Conservation (phyloP, 2,888 invertebrate species). For the Macrophya alboannulata region DNA sequence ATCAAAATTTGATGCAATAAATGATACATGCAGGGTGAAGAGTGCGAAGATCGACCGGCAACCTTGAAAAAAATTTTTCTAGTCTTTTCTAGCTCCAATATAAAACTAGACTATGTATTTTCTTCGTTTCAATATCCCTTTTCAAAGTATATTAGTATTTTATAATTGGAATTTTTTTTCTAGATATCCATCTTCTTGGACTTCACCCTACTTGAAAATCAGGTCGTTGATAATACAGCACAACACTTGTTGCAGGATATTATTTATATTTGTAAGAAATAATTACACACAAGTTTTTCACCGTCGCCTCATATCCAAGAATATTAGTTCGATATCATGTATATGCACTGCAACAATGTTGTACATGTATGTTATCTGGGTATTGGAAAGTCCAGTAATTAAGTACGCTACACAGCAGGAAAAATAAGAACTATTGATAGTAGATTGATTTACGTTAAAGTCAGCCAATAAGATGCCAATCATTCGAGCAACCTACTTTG, state of each 20-base stretch:
- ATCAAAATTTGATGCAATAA: constrained; percentile 25
- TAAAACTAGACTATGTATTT: neutral
- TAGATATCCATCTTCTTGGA: neutral
- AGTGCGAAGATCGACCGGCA: neutral
- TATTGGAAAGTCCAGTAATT: constrained; percentile 24
- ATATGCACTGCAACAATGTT: constrained; percentile 19
- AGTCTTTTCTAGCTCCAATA: neutral
- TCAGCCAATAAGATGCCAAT: neutral
- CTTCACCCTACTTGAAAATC: neutral
- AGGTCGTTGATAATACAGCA: neutral
- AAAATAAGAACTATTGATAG: neutral
- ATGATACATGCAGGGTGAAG: neutral
- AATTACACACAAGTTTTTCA: constrained; percentile 20
- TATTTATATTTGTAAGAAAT: constrained; percentile 31
- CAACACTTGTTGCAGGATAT: constrained; percentile 5
- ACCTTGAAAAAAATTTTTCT: neutral
- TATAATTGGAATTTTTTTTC: neutral
- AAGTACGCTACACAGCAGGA: neutral
- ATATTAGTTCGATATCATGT: constrained; percentile 25
- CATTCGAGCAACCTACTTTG: neutral
- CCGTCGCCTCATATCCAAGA: constrained; percentile 9
- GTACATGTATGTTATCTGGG: constrained; percentile 29
- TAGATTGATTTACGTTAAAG: neutral
- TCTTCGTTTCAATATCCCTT: neutral
- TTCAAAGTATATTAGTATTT: neutral